phyloP scores from a whole-genome alignment of 2,113 vertebrate genomes.

The Aleadryas rufinucha region DNA sequence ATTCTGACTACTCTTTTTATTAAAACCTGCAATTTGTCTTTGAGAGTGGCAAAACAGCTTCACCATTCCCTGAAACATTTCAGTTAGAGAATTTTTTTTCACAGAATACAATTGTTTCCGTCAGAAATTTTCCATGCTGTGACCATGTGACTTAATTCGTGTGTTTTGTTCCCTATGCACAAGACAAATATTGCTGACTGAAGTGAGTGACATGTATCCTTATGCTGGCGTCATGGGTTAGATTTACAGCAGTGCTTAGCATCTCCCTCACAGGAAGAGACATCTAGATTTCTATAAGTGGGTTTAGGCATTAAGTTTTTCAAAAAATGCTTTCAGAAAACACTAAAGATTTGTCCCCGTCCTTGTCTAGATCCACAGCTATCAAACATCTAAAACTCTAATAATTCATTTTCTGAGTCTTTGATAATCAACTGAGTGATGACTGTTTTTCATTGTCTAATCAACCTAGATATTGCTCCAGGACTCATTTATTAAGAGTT shows the following conservation, averaged over 20 bases:
- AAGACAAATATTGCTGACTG: neutral
- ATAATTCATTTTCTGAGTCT: neutral
- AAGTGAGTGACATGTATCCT: neutral
- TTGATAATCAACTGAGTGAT: neutral
- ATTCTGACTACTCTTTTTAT: neutral
- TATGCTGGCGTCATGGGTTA: neutral
- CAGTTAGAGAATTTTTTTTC: neutral
- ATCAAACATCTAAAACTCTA: neutral
- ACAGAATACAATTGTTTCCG: neutral
- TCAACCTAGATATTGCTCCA: neutral
- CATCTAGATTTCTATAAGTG: neutral
- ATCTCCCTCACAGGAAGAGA: neutral
- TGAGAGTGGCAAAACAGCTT: neutral
- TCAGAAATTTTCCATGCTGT: neutral
- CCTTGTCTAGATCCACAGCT: neutral
- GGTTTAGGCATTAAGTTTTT: neutral
- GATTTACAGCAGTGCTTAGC: neutral
- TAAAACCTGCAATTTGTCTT: neutral
- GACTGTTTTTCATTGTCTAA: neutral
- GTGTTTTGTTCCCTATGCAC: neutral
- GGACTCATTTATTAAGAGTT: neutral
- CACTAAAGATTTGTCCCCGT: neutral
- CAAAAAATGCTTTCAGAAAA: neutral
- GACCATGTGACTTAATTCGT: neutral
- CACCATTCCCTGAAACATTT: neutral